These are phyloP conservation scores for Epinotia ramella DNA, from an alignment of 2,888 invertebrate species.

Conservation along the genomic window DNA sequence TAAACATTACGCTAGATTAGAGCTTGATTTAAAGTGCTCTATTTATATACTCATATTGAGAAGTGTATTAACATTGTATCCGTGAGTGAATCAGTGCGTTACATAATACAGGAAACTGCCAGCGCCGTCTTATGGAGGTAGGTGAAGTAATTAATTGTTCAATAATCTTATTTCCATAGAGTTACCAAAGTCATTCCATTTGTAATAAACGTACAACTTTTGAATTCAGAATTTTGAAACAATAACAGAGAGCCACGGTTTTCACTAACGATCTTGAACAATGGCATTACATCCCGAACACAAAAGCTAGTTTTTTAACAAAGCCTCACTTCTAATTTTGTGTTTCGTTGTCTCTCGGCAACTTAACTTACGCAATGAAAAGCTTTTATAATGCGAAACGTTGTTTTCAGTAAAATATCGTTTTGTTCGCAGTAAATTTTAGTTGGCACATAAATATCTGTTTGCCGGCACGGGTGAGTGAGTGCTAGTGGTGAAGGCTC, in stretches of 20 bases:
- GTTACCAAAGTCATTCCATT: background rate
- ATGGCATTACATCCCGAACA: conserved; percentile 27
- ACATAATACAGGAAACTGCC: conserved; percentile 17
- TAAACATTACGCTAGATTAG: conserved; percentile 33
- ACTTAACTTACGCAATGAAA: conserved; percentile 17
- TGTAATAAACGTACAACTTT: background rate
- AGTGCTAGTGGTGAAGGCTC: conserved; percentile 65
- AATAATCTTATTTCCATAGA: background rate
- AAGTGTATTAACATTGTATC: conserved; percentile 30
- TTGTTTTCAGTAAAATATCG: conserved; percentile 34
- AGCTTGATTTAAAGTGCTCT: conserved; percentile 32
- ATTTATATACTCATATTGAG: conserved; percentile 23
- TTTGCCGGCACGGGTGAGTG: conserved; percentile 52
- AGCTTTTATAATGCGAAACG: conserved; percentile 23
- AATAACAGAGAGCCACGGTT: conserved; percentile 18
- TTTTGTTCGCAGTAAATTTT: conserved; percentile 55
- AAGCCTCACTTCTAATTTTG: conserved; percentile 11
- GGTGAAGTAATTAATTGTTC: conserved; percentile 13
- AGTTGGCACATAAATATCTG: conserved; percentile 46
- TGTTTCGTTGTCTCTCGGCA: conserved; percentile 15
- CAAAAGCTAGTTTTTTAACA: conserved; percentile 32
- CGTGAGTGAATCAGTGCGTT: conserved; percentile 33
- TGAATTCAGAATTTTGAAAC: conserved; percentile 4
- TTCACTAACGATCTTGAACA: conserved; percentile 12
- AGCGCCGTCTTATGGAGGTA: conserved; percentile 27